phyloP scores from a whole-genome alignment of 2,113 vertebrate species.

The Melanostigma gelatinosum region DNA sequence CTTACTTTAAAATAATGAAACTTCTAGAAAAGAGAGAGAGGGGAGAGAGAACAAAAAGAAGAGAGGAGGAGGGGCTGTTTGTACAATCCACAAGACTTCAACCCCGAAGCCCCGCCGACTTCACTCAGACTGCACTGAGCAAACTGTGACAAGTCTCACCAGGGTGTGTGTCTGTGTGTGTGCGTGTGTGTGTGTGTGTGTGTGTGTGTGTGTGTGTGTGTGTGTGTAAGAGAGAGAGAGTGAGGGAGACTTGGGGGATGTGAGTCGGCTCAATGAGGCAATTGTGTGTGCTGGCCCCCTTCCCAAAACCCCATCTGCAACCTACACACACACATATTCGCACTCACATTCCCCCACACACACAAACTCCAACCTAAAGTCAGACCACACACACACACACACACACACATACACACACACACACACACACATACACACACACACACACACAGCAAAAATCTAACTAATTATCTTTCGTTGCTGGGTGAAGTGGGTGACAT shows the following conservation, averaged over 20 bases:
- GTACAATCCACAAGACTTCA: slow-evolving; percentile 38
- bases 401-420: not conserved
- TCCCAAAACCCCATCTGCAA: slow-evolving; percentile 75
- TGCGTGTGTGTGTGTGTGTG: slow-evolving; percentile 31
- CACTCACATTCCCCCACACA: not conserved
- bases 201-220: slow-evolving; percentile 13
- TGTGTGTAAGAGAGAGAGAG: slow-evolving; percentile 11
- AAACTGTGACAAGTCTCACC: slow-evolving; percentile 79
- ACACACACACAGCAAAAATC: slow-evolving; percentile 11
- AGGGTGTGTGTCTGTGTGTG: slow-evolving; percentile 47
- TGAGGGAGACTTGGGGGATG: slow-evolving; percentile 21
- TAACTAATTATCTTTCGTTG: slow-evolving; percentile 18
- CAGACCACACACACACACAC: not conserved
- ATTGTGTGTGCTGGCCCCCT: slow-evolving; percentile 71
- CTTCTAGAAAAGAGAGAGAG: not conserved
- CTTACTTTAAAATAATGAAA: slow-evolving; percentile 15
- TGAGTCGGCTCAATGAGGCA: slow-evolving; percentile 71
- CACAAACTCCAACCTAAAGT: not conserved
- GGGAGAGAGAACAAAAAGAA: slow-evolving; percentile 1
- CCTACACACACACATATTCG: not conserved
- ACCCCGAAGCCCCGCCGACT: slow-evolving; percentile 21
- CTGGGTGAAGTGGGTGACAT: not conserved
- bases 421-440: not conserved
- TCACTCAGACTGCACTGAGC: slow-evolving; percentile 54
- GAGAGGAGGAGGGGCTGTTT: not conserved